Evolutionary conservation across 1,140 invertebrate genomes (phyloP), one percentile per base, ranked within the genome.

Genomic region (Macrotrachela quadricornifera): DNA sequence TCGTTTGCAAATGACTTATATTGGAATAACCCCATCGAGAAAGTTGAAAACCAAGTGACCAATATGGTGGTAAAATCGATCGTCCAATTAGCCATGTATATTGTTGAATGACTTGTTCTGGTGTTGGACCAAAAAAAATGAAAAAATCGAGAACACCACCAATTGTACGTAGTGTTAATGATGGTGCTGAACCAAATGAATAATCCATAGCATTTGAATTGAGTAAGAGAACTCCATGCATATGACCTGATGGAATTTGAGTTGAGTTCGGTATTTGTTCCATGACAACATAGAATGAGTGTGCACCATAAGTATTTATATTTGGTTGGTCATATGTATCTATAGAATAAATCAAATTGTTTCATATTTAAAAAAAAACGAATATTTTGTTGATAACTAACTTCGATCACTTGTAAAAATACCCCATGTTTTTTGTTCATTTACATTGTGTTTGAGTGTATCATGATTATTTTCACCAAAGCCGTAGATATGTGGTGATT

Each of bases 41-140:
- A 37, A 87, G 69, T 69, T 88, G 84, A 68, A 85, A 87, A 14
- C 85, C 85, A 1, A 88, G 74, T 1, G 78, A 72, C 85, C 85
- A 88, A 64, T 82, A 85, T 0, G 85, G 83, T n/a, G 84, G 83
- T 10, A 55, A 37, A 17, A 17, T 10, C 3, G 84, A 81, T 55
- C 73, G 71, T 6, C 84, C 83, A 49, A 88, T 75, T 53, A 58
- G 12, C 14, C 76, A 56, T 13, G 61, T 69, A 1, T 81, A 79
- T 64, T 85, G 83, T 64, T 84, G 80, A 36, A 73, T 65, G 1
- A 80, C 69, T n/a, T 84, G 79, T 47, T 81, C 75, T 0, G 84
- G 81, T 10, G 57, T 57, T 6, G 64, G 63, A 43, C 66, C 68
- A 13, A 63, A 40, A 39, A 68, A 64, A 10, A 70, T 47, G 55